These are phyloP conservation scores for Hesperophylax magnus DNA, from an alignment of 1,140 invertebrate species.

Conservation along the genomic window DNA sequence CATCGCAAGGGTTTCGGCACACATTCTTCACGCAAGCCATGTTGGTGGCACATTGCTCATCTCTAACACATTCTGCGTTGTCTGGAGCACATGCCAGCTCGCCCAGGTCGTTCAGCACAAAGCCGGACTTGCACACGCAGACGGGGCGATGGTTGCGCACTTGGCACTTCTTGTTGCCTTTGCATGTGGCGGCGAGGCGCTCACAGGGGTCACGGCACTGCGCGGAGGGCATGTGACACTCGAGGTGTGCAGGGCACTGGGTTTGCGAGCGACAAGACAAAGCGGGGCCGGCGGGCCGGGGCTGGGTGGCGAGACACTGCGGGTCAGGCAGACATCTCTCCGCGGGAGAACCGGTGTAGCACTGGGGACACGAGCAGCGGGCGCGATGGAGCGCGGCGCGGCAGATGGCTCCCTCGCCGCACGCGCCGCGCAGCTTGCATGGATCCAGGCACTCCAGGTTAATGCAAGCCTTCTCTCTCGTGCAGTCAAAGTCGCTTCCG, in stretches of 20 bases:
- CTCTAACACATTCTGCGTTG: constrained; percentile 81
- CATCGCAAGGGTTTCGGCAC: constrained; percentile 89
- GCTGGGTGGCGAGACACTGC: constrained; percentile 75
- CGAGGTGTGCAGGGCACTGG: constrained; percentile 83
- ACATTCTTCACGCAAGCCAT: constrained; percentile 84
- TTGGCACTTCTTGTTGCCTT: constrained; percentile 88
- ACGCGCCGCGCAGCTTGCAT: constrained; percentile 88
- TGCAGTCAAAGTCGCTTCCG: constrained; percentile 90
- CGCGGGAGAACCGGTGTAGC: constrained; percentile 85
- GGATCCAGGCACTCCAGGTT: constrained; percentile 89
- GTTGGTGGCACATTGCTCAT: constrained; percentile 89
- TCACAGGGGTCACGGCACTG: constrained; percentile 86
- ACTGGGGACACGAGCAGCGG: constrained; percentile 88
- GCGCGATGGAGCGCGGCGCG: constrained; percentile 86
- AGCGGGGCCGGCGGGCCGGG: constrained; percentile 65
- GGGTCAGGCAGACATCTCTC: constrained; percentile 83
- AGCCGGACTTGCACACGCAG: constrained; percentile 91
- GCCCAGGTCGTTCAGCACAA: constrained; percentile 86
- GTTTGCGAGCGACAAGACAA: constrained; percentile 75
- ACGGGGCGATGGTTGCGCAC: constrained; percentile 86
- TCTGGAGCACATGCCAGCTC: constrained; percentile 88
- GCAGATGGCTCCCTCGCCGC: constrained; percentile 91
- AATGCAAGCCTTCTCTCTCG: constrained; percentile 91
- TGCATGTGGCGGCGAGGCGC: constrained; percentile 75
- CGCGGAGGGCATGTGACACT: constrained; percentile 78